Evolutionary conservation across 2,113 vertebrate species (phyloP), one percentile per base, ranked within the genome.

Genomic region (Otolemur garnettii): DNA sequence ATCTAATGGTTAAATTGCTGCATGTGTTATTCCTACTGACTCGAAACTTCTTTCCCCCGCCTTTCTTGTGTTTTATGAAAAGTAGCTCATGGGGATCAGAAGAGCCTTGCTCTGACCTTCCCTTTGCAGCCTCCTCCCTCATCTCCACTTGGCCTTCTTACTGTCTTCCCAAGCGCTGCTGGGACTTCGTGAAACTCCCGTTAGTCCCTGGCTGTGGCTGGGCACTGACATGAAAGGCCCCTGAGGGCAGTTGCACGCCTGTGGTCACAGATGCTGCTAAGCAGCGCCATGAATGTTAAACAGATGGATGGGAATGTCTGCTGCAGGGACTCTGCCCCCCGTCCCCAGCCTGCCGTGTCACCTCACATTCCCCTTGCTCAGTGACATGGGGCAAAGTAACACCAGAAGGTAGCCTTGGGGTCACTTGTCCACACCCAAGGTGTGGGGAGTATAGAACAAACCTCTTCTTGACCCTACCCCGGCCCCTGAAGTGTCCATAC

Each of bases 101-200:
- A 84, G 78, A 92, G 30, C 55, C 59, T 92, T 45, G 13, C 74
- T 77, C 82, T 78, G 62, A 35, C 64, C 80, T 83, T 89, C 42
- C 68, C 13, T 45, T 53, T 84, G 74, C 10, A 82, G 35, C 19
- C 59, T 33, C 88, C 24, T 69, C 22, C 42, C 53, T 75, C 53
- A 64, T 50, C 24, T 60, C 45, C 82, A 81, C 59, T 55, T 18
- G 6, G 2, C 26, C 1, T 35, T 55, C 7, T 57, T 22, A 50
- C 18, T 11, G 0, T 64, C 59, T 45, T 81, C 68, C 69, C 7
- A 21, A 78, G 57, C 82, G 26, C 18, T 19, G 4, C 11, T 8
- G 55, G 21, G 50, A 82, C 79, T 42, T 80, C 64, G 14, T 19
- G 21, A 81, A 87, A 74, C 38, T 45, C 22, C 15, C 28, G 35